phyloP scores from a whole-genome alignment of 2,797 vertebrate genomes.

The Alca torda region DNA sequence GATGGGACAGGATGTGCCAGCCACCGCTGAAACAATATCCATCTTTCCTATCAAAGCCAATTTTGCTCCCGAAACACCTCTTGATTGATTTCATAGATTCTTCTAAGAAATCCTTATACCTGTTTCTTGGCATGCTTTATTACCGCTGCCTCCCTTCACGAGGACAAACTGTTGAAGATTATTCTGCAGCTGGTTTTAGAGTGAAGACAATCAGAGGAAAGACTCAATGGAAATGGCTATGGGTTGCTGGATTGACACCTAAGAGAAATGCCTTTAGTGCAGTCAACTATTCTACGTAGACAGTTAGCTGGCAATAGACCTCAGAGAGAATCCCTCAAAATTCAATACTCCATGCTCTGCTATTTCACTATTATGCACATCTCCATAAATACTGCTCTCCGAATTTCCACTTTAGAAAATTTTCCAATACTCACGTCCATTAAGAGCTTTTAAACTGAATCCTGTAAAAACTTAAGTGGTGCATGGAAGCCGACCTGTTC shows the following conservation, averaged over 20 bases:
- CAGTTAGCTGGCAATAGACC: not conserved
- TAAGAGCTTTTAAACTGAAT: not conserved
- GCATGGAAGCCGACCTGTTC: not conserved
- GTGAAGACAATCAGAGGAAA: not conserved
- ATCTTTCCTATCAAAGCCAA: not conserved
- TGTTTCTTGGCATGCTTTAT: not conserved
- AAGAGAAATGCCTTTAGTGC: not conserved
- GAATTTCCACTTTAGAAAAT: not conserved
- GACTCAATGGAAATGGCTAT: not conserved
- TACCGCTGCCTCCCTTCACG: not conserved
- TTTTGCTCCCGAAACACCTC: not conserved
- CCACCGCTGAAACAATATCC: not conserved
- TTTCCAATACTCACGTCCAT: not conserved
- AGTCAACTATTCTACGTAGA: not conserved
- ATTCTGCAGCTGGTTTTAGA: not conserved
- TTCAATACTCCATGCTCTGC: not conserved
- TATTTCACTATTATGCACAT: not conserved
- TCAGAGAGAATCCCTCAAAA: not conserved
- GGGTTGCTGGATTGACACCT: not conserved
- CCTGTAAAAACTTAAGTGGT: not conserved
- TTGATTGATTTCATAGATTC: not conserved
- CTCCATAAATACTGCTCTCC: not conserved
- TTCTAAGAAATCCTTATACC: not conserved
- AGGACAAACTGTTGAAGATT: not conserved
- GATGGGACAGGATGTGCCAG: not conserved